Evolutionary conservation across 2,113 vertebrate genomes (phyloP).

Genomic region (Semnornis frantzii): DNA sequence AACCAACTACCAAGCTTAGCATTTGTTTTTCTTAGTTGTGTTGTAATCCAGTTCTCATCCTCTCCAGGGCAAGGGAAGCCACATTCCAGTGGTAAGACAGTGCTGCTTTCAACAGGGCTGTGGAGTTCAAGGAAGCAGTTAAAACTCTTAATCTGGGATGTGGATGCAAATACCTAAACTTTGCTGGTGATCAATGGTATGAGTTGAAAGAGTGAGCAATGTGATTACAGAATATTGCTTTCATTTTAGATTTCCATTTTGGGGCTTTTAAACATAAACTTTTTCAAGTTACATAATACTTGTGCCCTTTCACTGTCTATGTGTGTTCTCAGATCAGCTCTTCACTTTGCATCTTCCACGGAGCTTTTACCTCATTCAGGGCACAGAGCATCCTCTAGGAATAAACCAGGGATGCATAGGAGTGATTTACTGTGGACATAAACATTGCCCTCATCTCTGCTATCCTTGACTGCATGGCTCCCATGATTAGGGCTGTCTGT

Average conservation of each 20-base stretch:
- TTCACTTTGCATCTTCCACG: fast-evolving
- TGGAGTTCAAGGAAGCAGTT: neutral
- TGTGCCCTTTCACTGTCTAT: neutral
- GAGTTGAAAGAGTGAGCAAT: neutral
- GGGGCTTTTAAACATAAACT: neutral
- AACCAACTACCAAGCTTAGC: neutral
- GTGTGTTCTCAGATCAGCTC: neutral
- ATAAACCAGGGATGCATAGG: neutral
- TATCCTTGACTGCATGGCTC: fast-evolving
- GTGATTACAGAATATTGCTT: neutral
- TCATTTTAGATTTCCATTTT: neutral
- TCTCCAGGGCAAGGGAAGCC: neutral
- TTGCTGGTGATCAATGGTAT: neutral
- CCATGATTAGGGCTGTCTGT: neutral
- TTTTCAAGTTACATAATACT: neutral
- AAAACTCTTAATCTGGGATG: neutral
- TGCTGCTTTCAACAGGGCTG: neutral
- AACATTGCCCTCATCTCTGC: neutral
- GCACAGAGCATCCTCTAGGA: neutral
- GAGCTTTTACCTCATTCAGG: neutral
- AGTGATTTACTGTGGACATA: neutral
- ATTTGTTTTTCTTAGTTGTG: neutral
- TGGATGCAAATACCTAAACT: neutral
- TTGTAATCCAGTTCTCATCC: neutral
- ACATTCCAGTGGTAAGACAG: neutral